Base-by-base conservation (phyloP, 1,140 invertebrate species). In the Dinoponera quadriceps region DNA sequence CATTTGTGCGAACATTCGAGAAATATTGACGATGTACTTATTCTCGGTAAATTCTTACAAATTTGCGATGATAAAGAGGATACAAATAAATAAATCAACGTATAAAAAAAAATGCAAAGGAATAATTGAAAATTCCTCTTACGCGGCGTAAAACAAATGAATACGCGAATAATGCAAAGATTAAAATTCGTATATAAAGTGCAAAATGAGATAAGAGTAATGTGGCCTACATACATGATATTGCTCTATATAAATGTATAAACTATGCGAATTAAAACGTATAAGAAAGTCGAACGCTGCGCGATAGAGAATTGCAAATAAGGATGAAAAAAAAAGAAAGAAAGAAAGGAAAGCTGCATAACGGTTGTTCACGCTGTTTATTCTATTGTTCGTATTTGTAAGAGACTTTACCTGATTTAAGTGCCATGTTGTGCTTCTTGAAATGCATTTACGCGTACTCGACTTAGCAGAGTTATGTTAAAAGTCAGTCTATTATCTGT, bases 331-430 rank as follows among this genome's bases (percentile, higher is more conserved):
- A n/a, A n/a, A n/a, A n/a, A n/a, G n/a, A n/a, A n/a, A n/a, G n/a
- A n/a, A n/a, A n/a, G n/a, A n/a, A n/a, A n/a, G 51, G 48, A 51
- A 49, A 65, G 87, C 72, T 84, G 59, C 49, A 73, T 59, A 85
- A 55, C 57, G 84, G 51, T 25, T 71, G 55, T 86, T 88, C 59
- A 69, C 44, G 65, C 57, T 57, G 66, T 86, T 74, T 69, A 80
- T 63, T 84, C 74, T 55, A 69, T 84, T 84, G 77, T 87, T 87
- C 75, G 38, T 86, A 88, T 83, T 81, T 88, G 44, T 54, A 69
- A 88, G 59, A 84, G 69, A 84, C 29, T 83, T 83, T 86, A 87
- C 85, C 85, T 84, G 85, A 84, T 44, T 87, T 86, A 87, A 87
- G 86, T 87, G 85, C 86, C 86, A 87, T 86, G 81, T 87, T 87